Conservation (phyloP, 2,113 vertebrate genomes). For the Cricetomys ansorgei region DNA sequence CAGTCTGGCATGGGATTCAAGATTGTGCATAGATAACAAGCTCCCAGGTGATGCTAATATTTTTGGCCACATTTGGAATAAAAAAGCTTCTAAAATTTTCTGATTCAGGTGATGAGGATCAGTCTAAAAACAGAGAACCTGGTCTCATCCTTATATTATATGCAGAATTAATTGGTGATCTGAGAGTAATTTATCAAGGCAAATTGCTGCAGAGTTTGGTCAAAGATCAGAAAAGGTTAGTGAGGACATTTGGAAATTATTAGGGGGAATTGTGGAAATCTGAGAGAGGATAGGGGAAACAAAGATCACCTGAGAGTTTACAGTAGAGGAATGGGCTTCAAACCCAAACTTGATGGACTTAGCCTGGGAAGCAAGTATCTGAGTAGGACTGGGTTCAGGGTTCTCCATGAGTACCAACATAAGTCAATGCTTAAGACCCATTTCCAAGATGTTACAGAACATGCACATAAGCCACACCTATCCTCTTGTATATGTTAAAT, state of each 20-base stretch:
- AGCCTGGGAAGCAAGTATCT: neutral
- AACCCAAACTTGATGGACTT: neutral
- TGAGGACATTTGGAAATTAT: neutral
- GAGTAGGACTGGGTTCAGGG: neutral
- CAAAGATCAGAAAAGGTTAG: neutral
- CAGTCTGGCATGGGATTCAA: neutral
- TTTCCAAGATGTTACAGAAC: neutral
- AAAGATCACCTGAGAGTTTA: neutral
- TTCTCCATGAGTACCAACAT: neutral
- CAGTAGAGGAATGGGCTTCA: neutral
- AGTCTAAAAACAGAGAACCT: neutral
- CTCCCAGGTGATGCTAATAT: neutral
- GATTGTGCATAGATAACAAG: constrained; percentile 22
- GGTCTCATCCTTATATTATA: neutral
- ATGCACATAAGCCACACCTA: neutral
- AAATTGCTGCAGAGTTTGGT: neutral
- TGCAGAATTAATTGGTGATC: constrained; percentile 14
- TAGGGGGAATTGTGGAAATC: neutral
- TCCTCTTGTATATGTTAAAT: neutral
- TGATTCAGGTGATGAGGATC: neutral
- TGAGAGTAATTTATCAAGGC: neutral
- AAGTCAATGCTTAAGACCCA: neutral
- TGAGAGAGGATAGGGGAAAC: neutral
- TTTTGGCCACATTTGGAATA: constrained; percentile 24
- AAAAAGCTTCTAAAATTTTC: neutral